Evolutionary conservation across 2,797 vertebrate species (phyloP), one percentile per base, ranked within the genome.

Genomic region (Pyrrhura leucotis): DNA sequence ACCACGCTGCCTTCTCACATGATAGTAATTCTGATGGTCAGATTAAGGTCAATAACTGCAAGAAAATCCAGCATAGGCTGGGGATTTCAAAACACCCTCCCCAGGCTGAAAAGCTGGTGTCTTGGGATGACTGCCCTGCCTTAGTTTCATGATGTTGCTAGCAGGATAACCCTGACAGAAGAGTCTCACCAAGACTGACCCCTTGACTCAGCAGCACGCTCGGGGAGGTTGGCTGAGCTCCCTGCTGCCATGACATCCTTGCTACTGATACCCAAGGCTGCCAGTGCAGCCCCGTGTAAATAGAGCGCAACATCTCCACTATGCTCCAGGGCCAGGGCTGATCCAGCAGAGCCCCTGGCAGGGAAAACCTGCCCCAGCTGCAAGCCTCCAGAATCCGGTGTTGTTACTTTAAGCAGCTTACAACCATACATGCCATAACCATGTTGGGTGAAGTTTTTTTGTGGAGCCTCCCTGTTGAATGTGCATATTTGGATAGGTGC

Each of bases 401-500:
- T 33, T 54, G 22, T 66, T 61, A 65, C 14, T 18, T 37, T 53
- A 40, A 77, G 61, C 14, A 18, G 26, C 67, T 76, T 53, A 67
- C 19, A 51, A 56, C 44, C 16, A 25, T 26, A 33, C 56, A 48
- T 82, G 48, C 68, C 31, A 22, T 23, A 35, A 68, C 13, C 7
- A 25, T 0, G 7, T 16, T 2, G 11, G 51, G 40, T 7, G 19
- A 63, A 47, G 35, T 2, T 51, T 71, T 84, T 87, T 47, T 58
- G 45, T 2, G 6, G 47, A 82, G 17, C 17, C 23, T 44, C 85
- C 79, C 48, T 42, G n/a, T 29, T 68, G 51, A 68, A 83, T 47
- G 88, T 53, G 35, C 2, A 0, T 58, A n/a, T 42, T 66, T 0
- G 0, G 28, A 77, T 11, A 42, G 11, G 11, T 72, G 56, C 45